Conservation (phyloP, 2,888 invertebrate genomes). For the Stenurella melanura region DNA sequence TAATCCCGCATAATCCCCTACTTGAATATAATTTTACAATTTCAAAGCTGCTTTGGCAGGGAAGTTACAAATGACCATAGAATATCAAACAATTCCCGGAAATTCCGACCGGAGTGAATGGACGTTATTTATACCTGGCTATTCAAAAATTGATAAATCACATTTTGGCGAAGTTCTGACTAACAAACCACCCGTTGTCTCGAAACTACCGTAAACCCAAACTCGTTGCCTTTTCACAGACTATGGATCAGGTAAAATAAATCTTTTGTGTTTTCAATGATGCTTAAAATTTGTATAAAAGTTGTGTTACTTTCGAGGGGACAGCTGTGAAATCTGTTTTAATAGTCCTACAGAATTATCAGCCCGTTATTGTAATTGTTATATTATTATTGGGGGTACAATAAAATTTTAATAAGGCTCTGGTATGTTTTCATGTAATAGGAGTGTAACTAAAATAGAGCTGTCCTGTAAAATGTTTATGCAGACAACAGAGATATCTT, state of each 20-base stretch:
- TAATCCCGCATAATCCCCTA: neutral
- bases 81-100: conserved; percentile 17
- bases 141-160: conserved; percentile 42
- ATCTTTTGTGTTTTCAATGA: conserved; percentile 38
- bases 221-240: conserved; percentile 30
- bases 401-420: conserved; percentile 24
- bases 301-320: conserved; percentile 28
- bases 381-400: conserved; percentile 34
- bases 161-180: conserved; percentile 20
- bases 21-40: neutral
- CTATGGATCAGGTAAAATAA: conserved; percentile 37
- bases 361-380: conserved; percentile 14
- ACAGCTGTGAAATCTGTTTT: conserved; percentile 42
- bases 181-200: conserved; percentile 21
- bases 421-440: neutral
- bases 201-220: conserved; percentile 28
- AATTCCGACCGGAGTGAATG: conserved; percentile 36
- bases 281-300: conserved; percentile 13
- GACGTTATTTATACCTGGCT: conserved; percentile 39
- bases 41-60: neutral
- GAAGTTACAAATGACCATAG: conserved; percentile 9
- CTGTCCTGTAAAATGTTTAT: neutral
- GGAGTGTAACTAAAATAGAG: neutral
- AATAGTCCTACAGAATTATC: conserved; percentile 26
- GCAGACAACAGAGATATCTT: no score